These are phyloP conservation scores for Erebia ligea DNA, from an alignment of 2,888 invertebrate genomes.

Conservation along the genomic window DNA sequence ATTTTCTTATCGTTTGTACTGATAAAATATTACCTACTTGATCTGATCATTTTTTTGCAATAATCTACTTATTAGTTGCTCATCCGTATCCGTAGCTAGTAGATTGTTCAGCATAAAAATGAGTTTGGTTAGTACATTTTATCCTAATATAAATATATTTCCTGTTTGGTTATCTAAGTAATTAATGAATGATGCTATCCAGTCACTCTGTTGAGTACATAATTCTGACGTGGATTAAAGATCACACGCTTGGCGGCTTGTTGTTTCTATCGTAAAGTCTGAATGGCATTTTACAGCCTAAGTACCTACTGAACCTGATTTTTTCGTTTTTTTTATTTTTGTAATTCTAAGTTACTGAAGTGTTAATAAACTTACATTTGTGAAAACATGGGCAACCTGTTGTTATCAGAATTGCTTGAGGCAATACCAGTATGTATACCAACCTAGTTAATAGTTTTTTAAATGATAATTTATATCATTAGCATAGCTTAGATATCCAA, in stretches of 20 bases:
- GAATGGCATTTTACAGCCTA: no score
- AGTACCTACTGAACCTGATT: no score
- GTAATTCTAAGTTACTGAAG: no score
- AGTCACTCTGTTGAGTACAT: background rate
- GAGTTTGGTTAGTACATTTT: slow-evolving; percentile 33
- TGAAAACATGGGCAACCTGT: slow-evolving; percentile 37
- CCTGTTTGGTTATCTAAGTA: background rate
- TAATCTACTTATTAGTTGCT: background rate
- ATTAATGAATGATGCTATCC: background rate
- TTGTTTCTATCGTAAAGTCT: background rate
- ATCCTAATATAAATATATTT: background rate
- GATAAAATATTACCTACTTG: slow-evolving; percentile 22
- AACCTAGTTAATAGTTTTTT: background rate
- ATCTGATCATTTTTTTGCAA: background rate
- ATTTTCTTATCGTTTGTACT: slow-evolving; percentile 22
- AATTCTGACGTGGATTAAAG: background rate
- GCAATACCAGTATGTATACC: slow-evolving; percentile 30
- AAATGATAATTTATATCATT: background rate
- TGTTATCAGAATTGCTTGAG: slow-evolving; percentile 24
- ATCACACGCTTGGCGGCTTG: background rate
- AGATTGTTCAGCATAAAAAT: slow-evolving; percentile 25
- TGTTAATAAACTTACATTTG: background rate
- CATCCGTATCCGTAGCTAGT: slow-evolving; percentile 16
- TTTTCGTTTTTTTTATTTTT: no score
- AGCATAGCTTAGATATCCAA: background rate